These are phyloP conservation scores for Phalacrocorax carbo DNA, from an alignment of 2,113 vertebrate genomes.

Conservation along the genomic window DNA sequence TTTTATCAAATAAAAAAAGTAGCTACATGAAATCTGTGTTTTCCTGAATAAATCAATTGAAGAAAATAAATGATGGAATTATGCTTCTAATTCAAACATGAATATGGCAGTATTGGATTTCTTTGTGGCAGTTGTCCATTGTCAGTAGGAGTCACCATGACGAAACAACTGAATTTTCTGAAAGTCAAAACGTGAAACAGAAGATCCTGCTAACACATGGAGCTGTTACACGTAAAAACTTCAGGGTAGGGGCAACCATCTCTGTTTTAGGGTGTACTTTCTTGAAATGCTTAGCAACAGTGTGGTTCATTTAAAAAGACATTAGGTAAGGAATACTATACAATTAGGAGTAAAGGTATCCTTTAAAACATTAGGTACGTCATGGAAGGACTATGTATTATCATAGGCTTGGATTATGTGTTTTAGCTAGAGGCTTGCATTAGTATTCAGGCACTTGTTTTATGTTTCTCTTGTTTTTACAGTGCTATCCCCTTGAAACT, in stretches of 20 bases:
- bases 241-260: not conserved
- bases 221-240: not conserved
- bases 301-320: not conserved
- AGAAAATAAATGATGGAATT: not conserved
- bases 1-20: not conserved
- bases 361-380: not conserved
- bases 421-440: slow-evolving; percentile 40
- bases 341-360: not conserved
- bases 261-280: not conserved
- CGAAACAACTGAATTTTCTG: not conserved
- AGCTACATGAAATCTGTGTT: not conserved
- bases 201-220: not conserved
- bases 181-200: not conserved
- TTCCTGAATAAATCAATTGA: slow-evolving; percentile 1
- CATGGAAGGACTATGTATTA: not conserved
- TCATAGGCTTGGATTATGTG: not conserved
- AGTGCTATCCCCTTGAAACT: slow-evolving; percentile 64
- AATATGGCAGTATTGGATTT: slow-evolving; percentile 21
- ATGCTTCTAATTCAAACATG: slow-evolving; percentile 6
- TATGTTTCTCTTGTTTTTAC: slow-evolving; percentile 51
- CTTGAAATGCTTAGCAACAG: not conserved
- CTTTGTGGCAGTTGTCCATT: not conserved
- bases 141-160: not conserved
- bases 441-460: slow-evolving; percentile 53
- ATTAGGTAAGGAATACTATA: not conserved